Percentiles rank a stretch among this genome's conserved stretches.
Conservation (phyloP, 2,797 vertebrate genomes). For the Gobio occitaniae region DNA sequence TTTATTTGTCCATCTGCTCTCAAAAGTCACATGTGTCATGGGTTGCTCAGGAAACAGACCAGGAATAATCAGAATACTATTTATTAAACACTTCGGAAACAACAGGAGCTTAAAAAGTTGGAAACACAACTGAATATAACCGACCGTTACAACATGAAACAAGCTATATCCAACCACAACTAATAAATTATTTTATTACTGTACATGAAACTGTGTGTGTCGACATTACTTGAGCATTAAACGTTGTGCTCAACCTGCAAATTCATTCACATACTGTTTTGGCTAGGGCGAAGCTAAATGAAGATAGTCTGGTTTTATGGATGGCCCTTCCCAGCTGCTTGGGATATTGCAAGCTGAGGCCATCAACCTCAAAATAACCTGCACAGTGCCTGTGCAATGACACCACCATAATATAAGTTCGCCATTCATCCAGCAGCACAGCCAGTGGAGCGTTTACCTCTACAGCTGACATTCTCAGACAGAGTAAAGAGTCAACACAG, state of each 20-base stretch:
- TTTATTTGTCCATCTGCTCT: not conserved
- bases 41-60: no score
- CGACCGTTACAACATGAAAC: not conserved
- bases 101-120: no score
- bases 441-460: not conserved
- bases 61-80: no score
- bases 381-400: slow-evolving; percentile 50
- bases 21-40: not conserved
- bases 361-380: slow-evolving; percentile 72
- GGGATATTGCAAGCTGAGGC: slow-evolving; percentile 59
- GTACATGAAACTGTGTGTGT: not conserved
- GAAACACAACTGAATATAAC: not conserved
- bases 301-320: slow-evolving; percentile 48
- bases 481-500: not conserved
- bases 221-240: not conserved
- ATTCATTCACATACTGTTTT: slow-evolving; percentile 12
- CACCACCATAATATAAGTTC: slow-evolving; percentile 30
- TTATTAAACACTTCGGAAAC: no score
- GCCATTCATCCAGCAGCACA: slow-evolving; percentile 33
- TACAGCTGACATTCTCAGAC: slow-evolving; percentile 36
- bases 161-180: not conserved
- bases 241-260: not conserved
- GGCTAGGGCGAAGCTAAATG: slow-evolving; percentile 13
- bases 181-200: not conserved
- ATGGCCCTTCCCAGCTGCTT: slow-evolving; percentile 56